These are phyloP conservation scores for Oncopeltus fasciatus DNA, from an alignment of 1,140 invertebrate genomes.

Conservation along the genomic window DNA sequence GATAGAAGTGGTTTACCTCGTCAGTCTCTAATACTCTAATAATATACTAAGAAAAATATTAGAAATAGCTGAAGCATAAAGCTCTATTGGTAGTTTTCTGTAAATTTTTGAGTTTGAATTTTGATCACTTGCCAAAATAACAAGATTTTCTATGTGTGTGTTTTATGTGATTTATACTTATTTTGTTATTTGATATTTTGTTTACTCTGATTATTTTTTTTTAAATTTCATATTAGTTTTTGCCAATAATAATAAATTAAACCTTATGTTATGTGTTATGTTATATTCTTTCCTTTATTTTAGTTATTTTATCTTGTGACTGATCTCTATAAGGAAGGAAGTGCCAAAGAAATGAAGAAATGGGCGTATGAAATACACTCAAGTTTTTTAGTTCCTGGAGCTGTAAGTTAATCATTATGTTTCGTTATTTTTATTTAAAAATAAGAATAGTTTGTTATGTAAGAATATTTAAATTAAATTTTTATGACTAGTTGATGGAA, in stretches of 20 bases:
- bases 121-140: no score
- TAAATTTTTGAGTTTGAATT: no score
- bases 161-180: no score
- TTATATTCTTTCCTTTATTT: constrained; percentile 28
- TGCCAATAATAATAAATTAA: background rate
- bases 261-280: no score
- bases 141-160: no score
- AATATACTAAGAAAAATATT: no score
- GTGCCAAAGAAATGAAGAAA: constrained; percentile 77
- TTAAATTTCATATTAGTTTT: background rate
- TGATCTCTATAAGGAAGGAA: constrained; percentile 68
- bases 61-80: no score
- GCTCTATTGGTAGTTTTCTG: no score
- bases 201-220: background rate
- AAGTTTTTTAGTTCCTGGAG: constrained; percentile 81
- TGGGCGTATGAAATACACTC: constrained; percentile 98
- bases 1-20: no score
- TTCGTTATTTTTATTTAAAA: background rate
- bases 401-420: constrained; percentile 38
- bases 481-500: background rate
- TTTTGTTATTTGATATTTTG: no score
- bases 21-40: no score
- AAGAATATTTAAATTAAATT: background rate
- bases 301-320: constrained; percentile 80
- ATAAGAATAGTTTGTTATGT: no score